Evolutionary conservation across 2,113 vertebrate genomes (phyloP), one percentile per base, ranked within the genome.

Genomic region (Hypanus sabinus): DNA sequence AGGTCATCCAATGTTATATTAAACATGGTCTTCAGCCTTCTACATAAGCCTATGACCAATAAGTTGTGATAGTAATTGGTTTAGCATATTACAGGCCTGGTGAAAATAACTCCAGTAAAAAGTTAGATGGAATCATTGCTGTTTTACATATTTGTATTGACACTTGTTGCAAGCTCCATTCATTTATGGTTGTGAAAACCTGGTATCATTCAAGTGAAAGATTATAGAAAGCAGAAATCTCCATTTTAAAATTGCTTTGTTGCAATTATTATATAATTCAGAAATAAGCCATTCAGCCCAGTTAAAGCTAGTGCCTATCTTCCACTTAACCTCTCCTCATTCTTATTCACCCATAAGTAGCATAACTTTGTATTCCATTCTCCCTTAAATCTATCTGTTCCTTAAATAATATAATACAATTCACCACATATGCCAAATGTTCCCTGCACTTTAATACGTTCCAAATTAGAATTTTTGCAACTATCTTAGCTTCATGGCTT

Each of bases 1-100:
- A 27, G 24, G 36, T 30, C 36, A 73, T 38, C 16, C 18, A 70
- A 46, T 33, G 36, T 71, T 22, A 38, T 33, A 73, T 93, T 71
- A 46, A 93, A 38, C 68, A 93, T 3, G 38, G 27, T 90, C 30
- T 11, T 90, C 87, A 90, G 87, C 68, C 33, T 91, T 91, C 88
- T 91, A n/a, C n/a, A 68, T 36, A 46, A 0, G 87, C 30, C 27
- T 90, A n/a, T 90, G 62, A 90, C 9, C 87, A 68, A 9, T 71
- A 68, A 16, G 70, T 71, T 73, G 36, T 14, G 33, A 46, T 27
- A 46, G 22, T 36, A 93, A 93, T 93, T 73, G 36, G 68, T 93
- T 93, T 6, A 93, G 36, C 18, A 22, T 20, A 38, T 16, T 71
- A n/a, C 33, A 38, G 65, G 12, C 3, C 65, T 55, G 68, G 33